These are phyloP conservation scores for Hyposoter dolosus DNA, from an alignment of 2,888 invertebrate species.

Conservation along the genomic window DNA sequence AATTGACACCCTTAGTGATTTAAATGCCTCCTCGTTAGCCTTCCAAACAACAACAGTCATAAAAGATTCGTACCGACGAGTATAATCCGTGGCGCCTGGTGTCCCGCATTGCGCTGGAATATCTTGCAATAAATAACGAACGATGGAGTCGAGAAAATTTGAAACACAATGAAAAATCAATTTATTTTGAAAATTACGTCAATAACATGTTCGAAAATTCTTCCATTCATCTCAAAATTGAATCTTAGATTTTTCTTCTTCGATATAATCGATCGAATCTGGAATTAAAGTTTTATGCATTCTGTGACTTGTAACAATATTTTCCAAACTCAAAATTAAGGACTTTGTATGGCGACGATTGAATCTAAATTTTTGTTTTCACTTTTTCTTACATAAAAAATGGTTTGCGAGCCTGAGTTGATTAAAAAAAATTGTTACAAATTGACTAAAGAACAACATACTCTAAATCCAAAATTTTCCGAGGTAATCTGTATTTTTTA, in stretches of 20 bases:
- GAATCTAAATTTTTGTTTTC: too few species aligned
- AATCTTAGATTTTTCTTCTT: not conserved
- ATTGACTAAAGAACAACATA: too few species aligned
- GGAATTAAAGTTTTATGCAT: not conserved
- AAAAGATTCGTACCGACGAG: conserved; percentile 57
- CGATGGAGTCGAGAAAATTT: not conserved
- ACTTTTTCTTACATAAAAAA: too few species aligned
- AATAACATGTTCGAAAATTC: not conserved
- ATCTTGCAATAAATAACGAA: not conserved
- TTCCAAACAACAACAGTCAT: conserved; percentile 73
- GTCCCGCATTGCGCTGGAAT: not conserved
- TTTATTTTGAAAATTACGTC: not conserved
- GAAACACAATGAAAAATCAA: not conserved
- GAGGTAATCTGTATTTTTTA: too few species aligned
- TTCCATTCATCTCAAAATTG: not conserved
- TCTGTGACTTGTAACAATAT: not conserved
- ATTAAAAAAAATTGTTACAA: too few species aligned
- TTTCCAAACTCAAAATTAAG: not conserved
- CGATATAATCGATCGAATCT: not conserved
- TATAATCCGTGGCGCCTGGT: not conserved
- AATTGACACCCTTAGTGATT: conserved; percentile 56
- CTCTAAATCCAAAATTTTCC: too few species aligned
- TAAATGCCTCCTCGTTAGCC: conserved; percentile 71
- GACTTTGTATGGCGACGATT: too few species aligned
- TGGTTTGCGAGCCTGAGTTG: too few species aligned